Evolutionary conservation across 2,113 vertebrate genomes (phyloP).

Genomic region (Diadophis punctatus): DNA sequence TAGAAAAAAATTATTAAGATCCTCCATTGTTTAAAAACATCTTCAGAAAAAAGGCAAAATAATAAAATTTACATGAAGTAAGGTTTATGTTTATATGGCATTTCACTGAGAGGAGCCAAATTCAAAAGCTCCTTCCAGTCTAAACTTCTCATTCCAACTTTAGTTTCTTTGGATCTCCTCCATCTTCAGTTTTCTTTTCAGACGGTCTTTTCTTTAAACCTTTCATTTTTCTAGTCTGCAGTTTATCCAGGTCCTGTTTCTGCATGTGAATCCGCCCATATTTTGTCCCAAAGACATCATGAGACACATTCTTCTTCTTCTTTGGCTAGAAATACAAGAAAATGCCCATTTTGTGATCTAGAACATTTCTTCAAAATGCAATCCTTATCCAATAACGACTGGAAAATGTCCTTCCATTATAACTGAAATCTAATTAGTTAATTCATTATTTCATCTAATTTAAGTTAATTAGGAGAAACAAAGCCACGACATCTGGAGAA

Average conservation of each 20-base stretch:
- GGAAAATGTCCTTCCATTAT: neutral
- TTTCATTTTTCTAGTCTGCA: conserved; percentile 93
- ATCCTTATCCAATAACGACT: too few relatives aligned
- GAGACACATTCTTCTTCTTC: conserved; percentile 97
- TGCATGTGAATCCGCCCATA: conserved; percentile 95
- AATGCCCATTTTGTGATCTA: neutral
- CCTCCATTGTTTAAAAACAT: neutral
- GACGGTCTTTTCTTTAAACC: conserved; percentile 85
- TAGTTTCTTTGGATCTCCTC: conserved; percentile 67
- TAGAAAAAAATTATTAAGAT: neutral
- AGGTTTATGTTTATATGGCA: neutral
- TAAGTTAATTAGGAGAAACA: neutral
- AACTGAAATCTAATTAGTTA: neutral
- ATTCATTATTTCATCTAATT: neutral
- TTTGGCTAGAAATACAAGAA: conserved; percentile 76
- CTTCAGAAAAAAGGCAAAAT: neutral
- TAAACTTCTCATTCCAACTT: conserved; percentile 57
- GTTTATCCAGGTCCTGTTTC: conserved; percentile 89
- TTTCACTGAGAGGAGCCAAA: neutral
- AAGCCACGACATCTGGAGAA: neutral
- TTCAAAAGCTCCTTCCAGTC: neutral
- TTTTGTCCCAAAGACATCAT: conserved; percentile 85
- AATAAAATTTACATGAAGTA: neutral
- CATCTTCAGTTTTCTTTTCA: conserved; percentile 53
- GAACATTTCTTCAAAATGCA: neutral